Percentiles rank a stretch among this genome's conserved stretches.
Evolutionary conservation across 2,888 invertebrate genomes (phyloP).

Genomic region (Melinaea menophilus): DNA sequence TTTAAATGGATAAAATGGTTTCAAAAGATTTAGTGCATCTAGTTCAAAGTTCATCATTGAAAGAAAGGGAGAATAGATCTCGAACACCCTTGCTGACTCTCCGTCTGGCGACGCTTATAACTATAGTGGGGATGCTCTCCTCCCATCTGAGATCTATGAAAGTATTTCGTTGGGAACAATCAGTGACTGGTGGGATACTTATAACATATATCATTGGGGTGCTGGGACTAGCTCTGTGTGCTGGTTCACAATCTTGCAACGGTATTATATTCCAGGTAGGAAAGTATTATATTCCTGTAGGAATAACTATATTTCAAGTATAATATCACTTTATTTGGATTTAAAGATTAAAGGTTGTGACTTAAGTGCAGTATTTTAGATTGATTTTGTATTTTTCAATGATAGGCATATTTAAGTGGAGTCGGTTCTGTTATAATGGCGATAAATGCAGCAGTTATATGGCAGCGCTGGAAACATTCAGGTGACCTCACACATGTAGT

Average conservation of each 20-base stretch:
- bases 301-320: neutral
- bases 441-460: conserved; percentile 48
- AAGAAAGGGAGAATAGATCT: conserved; percentile 10
- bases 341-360: too few species aligned
- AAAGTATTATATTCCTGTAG: neutral
- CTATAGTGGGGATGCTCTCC: conserved; percentile 44
- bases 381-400: conserved; percentile 11
- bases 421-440: conserved; percentile 45
- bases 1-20: neutral
- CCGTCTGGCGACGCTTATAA: conserved; percentile 40
- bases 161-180: conserved; percentile 60
- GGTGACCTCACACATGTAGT: conserved; percentile 49
- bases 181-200: conserved; percentile 54
- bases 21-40: neutral
- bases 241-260: conserved; percentile 36
- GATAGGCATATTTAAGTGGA: conserved; percentile 48
- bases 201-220: conserved; percentile 49
- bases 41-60: too few species aligned
- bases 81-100: conserved; percentile 36
- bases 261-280: conserved; percentile 47
- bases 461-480: conserved; percentile 47
- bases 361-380: neutral
- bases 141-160: conserved; percentile 51
- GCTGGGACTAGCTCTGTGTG: conserved; percentile 46
- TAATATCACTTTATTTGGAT: neutral